Conservation (phyloP, 2,113 vertebrate genomes). For the Microcebus jonahi region DNA sequence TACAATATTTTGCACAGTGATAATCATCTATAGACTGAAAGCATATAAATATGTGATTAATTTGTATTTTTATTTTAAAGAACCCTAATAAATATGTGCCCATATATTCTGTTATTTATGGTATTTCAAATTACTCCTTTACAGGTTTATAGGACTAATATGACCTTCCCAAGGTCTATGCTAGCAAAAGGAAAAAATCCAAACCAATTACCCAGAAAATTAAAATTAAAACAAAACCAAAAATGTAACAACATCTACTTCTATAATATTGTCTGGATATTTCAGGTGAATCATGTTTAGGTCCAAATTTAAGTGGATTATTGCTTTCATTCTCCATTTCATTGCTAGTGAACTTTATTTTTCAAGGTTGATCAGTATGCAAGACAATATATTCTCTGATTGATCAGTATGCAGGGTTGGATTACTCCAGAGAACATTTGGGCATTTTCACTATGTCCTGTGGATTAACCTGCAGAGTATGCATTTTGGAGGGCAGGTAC, state of each 20-base stretch:
- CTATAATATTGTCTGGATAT: neutral
- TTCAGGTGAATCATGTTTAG: constrained; percentile 9
- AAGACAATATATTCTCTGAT: constrained; percentile 57
- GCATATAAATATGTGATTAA: constrained; percentile 52
- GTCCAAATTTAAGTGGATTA: constrained; percentile 31
- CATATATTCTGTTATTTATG: constrained; percentile 62
- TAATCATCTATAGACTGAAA: constrained; percentile 52
- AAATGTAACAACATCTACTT: neutral
- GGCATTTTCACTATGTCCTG: constrained; percentile 69
- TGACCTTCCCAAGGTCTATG: constrained; percentile 65
- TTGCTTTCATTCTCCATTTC: constrained; percentile 18
- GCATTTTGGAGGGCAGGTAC: constrained; percentile 73
- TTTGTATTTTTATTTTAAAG: constrained; percentile 61
- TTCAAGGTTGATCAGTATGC: constrained; percentile 73
- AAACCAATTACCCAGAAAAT: constrained; percentile 45
- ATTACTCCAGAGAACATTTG: constrained; percentile 74
- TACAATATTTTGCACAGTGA: constrained; percentile 50
- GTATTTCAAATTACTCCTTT: constrained; percentile 60
- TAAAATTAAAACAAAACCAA: constrained; percentile 32
- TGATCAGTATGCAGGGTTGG: constrained; percentile 73
- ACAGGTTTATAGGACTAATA: constrained; percentile 45
- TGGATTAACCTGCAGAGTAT: constrained; percentile 72
- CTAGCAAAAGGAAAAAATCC: neutral
- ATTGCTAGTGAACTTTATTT: constrained; percentile 49
- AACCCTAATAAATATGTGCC: constrained; percentile 25